Evolutionary conservation across 2,797 vertebrate species (phyloP), one percentile per base, ranked within the genome.

Genomic region (Muraenolepis orangiensis): DNA sequence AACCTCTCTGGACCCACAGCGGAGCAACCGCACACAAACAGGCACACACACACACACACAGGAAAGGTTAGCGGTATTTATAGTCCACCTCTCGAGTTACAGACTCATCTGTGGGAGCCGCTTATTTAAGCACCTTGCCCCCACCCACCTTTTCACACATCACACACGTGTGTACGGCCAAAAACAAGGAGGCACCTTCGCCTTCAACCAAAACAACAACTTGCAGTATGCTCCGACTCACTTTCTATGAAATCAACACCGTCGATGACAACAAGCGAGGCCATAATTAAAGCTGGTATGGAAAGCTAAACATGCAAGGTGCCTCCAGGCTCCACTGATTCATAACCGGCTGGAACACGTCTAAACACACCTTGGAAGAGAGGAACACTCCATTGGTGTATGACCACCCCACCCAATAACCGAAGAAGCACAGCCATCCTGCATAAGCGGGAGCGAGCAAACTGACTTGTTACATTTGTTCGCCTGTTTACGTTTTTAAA

Each of bases 21-120:
- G 72, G 73, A 80, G 78, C 81, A 82, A 87, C 88, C 81, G n/a
- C n/a, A 46, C 85, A 89, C 87, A 89, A 91, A 88, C 80, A 81
- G 72, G 76, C 83, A 78, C 71, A 88, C 84, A 88, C 80, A 81
- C 71, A 75, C 83, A 78, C 71, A 88, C 84, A 84, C 90, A 85
- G 91, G 89, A 94, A 94, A 94, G 94, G 93, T 94, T 94, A 94
- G 84, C 76, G 70, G 89, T 94, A 95, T 94, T 93, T 93, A 94
- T 94, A 95, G 89, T 75, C 82, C 84, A 82, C 79, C 82, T 91
- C 92, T 95, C 93, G 83, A 80, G 89, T 95, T 94, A 93, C 94
- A 84, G 85, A 73, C 78, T 85, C 85, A 92, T 90, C 90, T 89
- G 89, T 88, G 87, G 83, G 86, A 82, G 80, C 83, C 87, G 81